Percentiles rank a stretch among this genome's conserved stretches.
phyloP scores from a whole-genome alignment of 2,113 vertebrate genomes.

The Lepidothrix coronata region DNA sequence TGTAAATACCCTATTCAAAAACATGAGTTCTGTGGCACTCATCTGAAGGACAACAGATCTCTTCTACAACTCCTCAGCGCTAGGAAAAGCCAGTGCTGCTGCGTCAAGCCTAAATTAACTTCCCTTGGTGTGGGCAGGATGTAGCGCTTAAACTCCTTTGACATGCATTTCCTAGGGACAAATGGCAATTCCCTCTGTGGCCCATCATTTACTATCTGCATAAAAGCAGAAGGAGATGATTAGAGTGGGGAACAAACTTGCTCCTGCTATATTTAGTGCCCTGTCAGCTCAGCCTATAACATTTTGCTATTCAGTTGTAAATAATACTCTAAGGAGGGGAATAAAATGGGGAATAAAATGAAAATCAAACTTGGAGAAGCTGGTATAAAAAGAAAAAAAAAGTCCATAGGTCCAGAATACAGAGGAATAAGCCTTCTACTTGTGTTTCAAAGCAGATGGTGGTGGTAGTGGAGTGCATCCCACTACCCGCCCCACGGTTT shows the following conservation, averaged over 20 bases:
- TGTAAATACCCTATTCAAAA: not conserved
- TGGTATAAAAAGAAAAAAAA: not conserved
- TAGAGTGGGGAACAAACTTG: not conserved
- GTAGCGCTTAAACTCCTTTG: not conserved
- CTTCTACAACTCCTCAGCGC: not conserved
- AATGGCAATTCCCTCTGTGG: slow-evolving; percentile 17
- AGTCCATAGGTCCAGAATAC: not conserved
- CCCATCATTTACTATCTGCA: slow-evolving; percentile 16
- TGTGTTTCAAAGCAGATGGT: not conserved
- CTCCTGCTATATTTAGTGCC: slow-evolving; percentile 2
- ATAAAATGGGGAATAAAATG: not conserved
- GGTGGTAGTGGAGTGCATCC: not conserved
- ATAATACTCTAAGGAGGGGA: not conserved
- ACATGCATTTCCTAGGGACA: not conserved
- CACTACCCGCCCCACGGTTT: fast-evolving
- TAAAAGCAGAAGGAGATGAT: slow-evolving; percentile 30
- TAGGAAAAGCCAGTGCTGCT: not conserved
- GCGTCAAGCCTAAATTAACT: not conserved
- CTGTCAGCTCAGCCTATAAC: not conserved
- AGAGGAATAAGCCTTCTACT: not conserved
- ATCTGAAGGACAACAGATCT: not conserved
- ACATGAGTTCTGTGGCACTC: not conserved
- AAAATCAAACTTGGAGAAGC: not conserved
- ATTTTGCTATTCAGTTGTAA: slow-evolving; percentile 18
- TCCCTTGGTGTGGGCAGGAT: not conserved